Evolutionary conservation across 1,140 invertebrate genomes (phyloP), one percentile per base, ranked within the genome.

Genomic region (Caligus rogercresseyi): DNA sequence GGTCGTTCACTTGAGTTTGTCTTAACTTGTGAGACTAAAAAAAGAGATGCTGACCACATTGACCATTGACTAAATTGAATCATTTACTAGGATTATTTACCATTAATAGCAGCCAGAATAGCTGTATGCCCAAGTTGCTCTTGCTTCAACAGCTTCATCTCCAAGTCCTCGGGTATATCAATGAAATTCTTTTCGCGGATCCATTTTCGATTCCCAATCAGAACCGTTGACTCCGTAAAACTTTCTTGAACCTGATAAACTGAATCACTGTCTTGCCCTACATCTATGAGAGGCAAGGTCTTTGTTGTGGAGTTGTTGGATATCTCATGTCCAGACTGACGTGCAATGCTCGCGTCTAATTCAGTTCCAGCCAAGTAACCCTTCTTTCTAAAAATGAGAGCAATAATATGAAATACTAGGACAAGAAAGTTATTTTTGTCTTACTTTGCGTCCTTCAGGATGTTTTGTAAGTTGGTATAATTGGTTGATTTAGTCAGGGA

Each of bases 141-240:
- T 71, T 96, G 87, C 15, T 80, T 78, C 1, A 75, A 74, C 83
- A 98, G 87, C 4, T 78, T 78, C 0, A 74, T 71, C 68, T 92
- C 83, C 14, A 93, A 82, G 26, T 83, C 78, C 1, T 80, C 73
- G 0, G 83, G 79, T 15, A 98, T 81, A 0, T 74, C 67, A 14
- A 98, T 76, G 0, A 81, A 88, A 74, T 98, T 96, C 61, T 88
- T 77, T 19, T 79, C 74, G 1, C 26, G 61, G 88, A 98, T 93
- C 93, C 93, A 98, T 72, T 95, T 90, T 21, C 95, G 78, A 72
- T 97, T 98, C 15, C 90, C 95, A 68, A 96, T 87, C 13, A 94
- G 75, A 3, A 97, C 84, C 65, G 81, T 65, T 66, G 72, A 75
- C 18, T 65, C n/a, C 7, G 7, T 43, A 11, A n/a, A 43, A 43